Conservation (phyloP, 2,797 vertebrate species). For the Pseudochromis fuscus region DNA sequence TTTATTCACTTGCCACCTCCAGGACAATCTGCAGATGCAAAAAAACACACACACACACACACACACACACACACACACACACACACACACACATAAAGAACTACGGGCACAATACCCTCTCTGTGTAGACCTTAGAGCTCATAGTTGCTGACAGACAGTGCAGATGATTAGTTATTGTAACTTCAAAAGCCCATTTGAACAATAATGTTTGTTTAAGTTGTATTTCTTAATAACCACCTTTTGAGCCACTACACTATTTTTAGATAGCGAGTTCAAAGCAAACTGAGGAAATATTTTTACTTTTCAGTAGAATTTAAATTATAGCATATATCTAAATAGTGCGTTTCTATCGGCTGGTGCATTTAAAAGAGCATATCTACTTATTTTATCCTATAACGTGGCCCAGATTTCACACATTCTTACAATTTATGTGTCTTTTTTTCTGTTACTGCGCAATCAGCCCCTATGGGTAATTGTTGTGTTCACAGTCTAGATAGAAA, state of each 20-base stretch:
- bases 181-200: constrained; percentile 15
- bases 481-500: constrained; percentile 57
- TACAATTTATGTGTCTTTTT: constrained; percentile 51
- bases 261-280: constrained; percentile 3
- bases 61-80: too few relatives aligned
- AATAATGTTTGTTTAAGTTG: constrained; percentile 2
- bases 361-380: constrained; percentile 40
- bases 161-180: not conserved
- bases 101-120: not conserved
- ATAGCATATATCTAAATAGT: constrained; percentile 16
- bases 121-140: not conserved
- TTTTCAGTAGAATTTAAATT: constrained; percentile 22
- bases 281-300: constrained; percentile 21
- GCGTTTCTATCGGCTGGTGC: constrained; percentile 34
- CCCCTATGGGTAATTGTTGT: constrained; percentile 52
- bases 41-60: too few relatives aligned
- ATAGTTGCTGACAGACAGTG: constrained; percentile 6
- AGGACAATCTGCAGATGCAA: constrained; percentile 59
- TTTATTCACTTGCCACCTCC: constrained; percentile 64
- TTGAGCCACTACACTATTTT: not conserved
- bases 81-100: constrained; percentile 38
- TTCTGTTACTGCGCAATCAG: constrained; percentile 58
- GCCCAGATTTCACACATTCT: constrained; percentile 65
- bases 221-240: constrained; percentile 12
- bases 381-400: constrained; percentile 54